A percentile compares a stretch with the other conserved stretches of the same genome.
phyloP scores from a whole-genome alignment of 2,113 vertebrate species.

The Pteropus alecto region DNA sequence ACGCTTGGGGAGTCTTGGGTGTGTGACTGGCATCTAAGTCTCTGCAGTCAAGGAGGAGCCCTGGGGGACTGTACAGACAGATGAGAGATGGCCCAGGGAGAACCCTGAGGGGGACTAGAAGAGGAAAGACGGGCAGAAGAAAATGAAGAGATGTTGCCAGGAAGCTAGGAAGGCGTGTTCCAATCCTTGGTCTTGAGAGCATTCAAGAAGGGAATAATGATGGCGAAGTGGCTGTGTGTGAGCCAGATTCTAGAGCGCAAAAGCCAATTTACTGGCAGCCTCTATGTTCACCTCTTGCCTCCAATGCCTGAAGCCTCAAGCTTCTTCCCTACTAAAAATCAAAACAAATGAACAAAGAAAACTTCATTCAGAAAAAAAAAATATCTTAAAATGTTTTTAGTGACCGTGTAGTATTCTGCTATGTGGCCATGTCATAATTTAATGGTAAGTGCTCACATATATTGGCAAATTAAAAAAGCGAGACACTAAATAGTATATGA shows the following conservation, averaged over 20 bases:
- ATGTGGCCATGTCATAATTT: no score
- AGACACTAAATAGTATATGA: background rate
- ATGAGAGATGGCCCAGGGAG: background rate
- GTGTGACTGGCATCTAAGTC: background rate
- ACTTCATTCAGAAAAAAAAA: background rate
- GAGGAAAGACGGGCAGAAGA: background rate
- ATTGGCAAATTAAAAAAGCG: background rate
- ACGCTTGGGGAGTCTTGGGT: background rate
- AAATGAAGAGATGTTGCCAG: background rate
- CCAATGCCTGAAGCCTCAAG: background rate
- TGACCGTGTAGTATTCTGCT: background rate
- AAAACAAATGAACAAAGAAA: background rate
- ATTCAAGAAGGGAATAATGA: background rate
- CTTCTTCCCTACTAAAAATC: background rate
- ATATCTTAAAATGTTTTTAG: background rate
- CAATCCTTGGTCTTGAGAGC: background rate
- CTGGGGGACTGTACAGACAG: background rate
- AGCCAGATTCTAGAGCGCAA: background rate
- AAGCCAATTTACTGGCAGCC: background rate
- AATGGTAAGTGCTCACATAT: background rate
- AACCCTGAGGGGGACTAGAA: background rate
- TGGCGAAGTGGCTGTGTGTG: background rate
- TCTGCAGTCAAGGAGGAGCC: background rate
- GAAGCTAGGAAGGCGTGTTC: background rate
- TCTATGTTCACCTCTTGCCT: background rate